phyloP scores from a whole-genome alignment of 2,113 vertebrate species.

The Rallus limicola region DNA sequence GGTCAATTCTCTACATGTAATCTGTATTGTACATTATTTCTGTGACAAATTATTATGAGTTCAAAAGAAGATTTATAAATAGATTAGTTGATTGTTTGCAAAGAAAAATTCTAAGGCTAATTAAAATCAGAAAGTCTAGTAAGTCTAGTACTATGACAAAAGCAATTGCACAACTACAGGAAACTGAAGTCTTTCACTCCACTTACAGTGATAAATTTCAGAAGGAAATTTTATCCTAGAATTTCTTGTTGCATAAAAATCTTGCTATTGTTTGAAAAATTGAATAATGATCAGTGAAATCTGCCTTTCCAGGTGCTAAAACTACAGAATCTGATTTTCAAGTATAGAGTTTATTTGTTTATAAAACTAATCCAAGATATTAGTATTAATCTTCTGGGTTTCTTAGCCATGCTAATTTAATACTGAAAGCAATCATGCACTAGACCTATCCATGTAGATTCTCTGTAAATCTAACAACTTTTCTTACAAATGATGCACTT shows the following conservation, averaged over 20 bases:
- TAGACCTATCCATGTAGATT: not conserved
- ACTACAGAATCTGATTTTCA: not conserved
- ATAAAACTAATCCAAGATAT: not conserved
- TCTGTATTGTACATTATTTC: not conserved
- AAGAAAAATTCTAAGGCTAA: not conserved
- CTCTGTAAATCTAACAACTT: not conserved
- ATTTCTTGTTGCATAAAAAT: not conserved
- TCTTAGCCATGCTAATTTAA: not conserved
- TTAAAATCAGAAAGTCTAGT: not conserved
- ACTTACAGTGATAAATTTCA: not conserved
- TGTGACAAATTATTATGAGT: not conserved
- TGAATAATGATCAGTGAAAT: not conserved
- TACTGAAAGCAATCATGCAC: not conserved
- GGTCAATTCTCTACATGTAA: not conserved
- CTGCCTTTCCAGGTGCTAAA: not conserved
- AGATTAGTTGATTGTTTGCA: not conserved
- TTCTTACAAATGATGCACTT: not conserved
- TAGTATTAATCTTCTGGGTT: not conserved
- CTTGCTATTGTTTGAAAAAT: not conserved
- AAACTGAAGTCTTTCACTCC: not conserved
- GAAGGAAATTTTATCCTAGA: not conserved
- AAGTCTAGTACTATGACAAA: not conserved
- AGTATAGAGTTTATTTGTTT: not conserved
- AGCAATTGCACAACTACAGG: not conserved
- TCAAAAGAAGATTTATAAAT: not conserved